Evolutionary conservation across 2,797 vertebrate genomes (phyloP).

Genomic region (Morelia viridis): DNA sequence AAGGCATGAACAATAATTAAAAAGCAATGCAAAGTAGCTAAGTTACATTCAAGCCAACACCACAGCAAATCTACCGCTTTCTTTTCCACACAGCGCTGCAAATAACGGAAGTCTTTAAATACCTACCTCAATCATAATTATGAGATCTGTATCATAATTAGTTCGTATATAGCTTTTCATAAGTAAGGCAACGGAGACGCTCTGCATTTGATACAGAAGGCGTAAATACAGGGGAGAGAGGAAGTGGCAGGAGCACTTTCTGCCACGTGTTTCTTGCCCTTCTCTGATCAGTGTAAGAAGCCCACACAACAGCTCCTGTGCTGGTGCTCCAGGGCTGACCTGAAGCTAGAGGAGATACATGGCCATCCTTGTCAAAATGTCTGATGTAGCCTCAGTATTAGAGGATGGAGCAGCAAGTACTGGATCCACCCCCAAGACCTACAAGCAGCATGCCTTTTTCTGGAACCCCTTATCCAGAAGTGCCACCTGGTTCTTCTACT

Average conservation of each 20-base stretch:
- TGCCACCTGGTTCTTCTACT: neutral
- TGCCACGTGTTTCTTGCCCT: neutral
- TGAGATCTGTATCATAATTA: neutral
- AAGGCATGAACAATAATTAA: neutral
- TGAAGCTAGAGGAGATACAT: too few relatives aligned
- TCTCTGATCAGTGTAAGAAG: neutral
- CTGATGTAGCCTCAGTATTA: neutral
- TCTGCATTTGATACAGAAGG: neutral
- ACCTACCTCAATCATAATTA: neutral
- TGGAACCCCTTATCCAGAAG: neutral
- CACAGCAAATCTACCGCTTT: neutral
- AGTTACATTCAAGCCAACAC: neutral
- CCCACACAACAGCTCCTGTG: neutral
- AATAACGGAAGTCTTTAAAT: neutral
- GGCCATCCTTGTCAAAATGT: neutral
- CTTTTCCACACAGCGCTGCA: neutral
- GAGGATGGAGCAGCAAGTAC: neutral
- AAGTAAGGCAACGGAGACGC: neutral
- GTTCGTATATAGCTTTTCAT: neutral
- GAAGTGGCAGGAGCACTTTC: neutral
- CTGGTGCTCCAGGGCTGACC: neutral
- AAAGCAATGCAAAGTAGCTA: neutral
- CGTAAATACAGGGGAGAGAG: neutral
- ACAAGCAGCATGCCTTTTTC: too few relatives aligned
- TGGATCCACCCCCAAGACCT: neutral